Evolutionary conservation across 2,113 vertebrate genomes (phyloP).

Genomic region (Procavia capensis): DNA sequence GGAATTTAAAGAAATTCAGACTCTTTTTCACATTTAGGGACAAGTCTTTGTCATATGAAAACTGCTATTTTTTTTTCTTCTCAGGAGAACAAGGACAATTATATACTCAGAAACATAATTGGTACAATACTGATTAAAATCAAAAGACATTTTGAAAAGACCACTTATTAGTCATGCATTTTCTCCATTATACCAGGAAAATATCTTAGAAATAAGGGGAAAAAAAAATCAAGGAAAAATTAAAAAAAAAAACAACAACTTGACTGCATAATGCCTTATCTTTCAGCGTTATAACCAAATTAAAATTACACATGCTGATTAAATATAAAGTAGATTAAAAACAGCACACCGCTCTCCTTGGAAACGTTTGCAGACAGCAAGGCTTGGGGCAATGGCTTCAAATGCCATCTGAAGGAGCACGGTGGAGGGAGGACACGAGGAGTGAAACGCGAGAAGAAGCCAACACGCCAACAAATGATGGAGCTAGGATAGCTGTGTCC

Average conservation of each 20-base stretch:
- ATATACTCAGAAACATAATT: slow-evolving; percentile 68
- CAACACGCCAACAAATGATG: fast-evolving
- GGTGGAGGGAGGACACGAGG: fast-evolving
- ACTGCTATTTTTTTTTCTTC: slow-evolving; percentile 51
- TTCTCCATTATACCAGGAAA: slow-evolving; percentile 52
- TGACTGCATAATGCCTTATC: not conserved
- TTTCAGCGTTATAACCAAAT: slow-evolving; percentile 5
- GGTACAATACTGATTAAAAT: slow-evolving; percentile 59
- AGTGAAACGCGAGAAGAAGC: not conserved
- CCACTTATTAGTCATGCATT: slow-evolving; percentile 52
- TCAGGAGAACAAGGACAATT: slow-evolving; percentile 65
- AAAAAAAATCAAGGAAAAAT: not conserved
- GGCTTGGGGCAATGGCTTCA: not conserved
- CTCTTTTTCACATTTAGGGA: slow-evolving; percentile 54
- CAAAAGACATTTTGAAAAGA: slow-evolving; percentile 55
- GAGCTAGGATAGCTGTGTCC: not conserved
- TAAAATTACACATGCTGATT: not conserved
- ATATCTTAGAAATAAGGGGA: not conserved
- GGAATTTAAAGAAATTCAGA: slow-evolving; percentile 25
- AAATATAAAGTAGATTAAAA: not conserved
- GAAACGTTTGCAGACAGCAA: not conserved
- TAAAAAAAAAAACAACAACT: not conserved
- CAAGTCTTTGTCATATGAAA: slow-evolving; percentile 65
- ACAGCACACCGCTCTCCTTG: not conserved
- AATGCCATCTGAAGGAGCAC: not conserved